Evolutionary conservation across 2,113 vertebrate species (phyloP).

Genomic region (Tachysurus fulvidraco): DNA sequence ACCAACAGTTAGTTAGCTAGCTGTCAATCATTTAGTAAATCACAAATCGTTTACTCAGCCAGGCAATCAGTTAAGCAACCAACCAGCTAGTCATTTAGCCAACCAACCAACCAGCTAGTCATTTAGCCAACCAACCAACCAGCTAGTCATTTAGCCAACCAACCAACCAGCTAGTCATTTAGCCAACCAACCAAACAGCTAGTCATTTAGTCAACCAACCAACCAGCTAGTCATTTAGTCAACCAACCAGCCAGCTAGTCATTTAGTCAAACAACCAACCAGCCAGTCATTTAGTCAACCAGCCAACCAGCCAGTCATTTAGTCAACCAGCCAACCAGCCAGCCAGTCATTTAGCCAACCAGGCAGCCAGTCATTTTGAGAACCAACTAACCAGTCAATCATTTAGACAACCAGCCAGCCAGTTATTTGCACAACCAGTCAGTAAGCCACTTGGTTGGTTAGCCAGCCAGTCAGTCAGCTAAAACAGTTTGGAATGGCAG

Average conservation of each 20-base stretch:
- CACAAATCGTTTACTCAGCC: background rate
- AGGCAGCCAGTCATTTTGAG: background rate
- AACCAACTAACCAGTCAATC: background rate
- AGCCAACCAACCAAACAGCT: background rate
- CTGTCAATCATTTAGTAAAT: background rate
- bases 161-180: background rate
- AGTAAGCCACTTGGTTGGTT: background rate
- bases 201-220: fast-evolving
- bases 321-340: too few species aligned
- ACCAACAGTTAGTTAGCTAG: background rate
- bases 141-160: background rate
- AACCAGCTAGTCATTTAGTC: background rate
- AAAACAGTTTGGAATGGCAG: background rate
- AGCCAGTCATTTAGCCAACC: background rate
- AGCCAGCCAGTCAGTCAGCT: background rate
- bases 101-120: background rate
- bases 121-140: background rate
- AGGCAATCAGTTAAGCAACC: background rate
- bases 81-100: background rate
- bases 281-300: too few species aligned
- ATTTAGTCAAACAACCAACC: background rate
- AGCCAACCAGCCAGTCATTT: too few species aligned
- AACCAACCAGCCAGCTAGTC: background rate
- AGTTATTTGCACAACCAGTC: background rate
- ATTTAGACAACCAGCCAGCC: background rate